Evolutionary conservation across 2,797 vertebrate genomes (phyloP).

Genomic region (Rousettus madagascariensis): DNA sequence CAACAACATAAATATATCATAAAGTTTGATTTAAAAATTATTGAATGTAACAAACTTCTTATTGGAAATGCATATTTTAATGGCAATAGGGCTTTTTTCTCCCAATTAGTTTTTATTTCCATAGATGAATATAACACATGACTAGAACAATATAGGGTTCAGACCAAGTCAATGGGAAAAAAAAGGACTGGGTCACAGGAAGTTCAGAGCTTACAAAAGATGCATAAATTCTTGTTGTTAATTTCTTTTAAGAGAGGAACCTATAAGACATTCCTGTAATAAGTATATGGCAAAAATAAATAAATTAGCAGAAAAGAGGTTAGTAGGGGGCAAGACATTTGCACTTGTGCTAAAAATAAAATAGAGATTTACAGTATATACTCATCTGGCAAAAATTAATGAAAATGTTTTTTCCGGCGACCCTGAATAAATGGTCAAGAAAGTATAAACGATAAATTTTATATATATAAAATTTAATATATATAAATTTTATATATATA

Average conservation of each 20-base stretch:
- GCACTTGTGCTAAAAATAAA: slow-evolving; percentile 9
- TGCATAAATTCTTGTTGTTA: neutral
- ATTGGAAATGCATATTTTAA: neutral
- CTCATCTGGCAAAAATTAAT: slow-evolving; percentile 10
- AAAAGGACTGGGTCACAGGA: neutral
- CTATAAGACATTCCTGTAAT: neutral
- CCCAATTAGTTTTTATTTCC: neutral
- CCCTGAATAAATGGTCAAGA: neutral
- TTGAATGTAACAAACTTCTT: neutral
- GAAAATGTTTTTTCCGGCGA: neutral
- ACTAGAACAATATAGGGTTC: neutral
- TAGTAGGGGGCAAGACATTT: neutral
- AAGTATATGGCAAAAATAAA: neutral
- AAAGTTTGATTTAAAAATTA: neutral
- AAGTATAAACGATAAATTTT: neutral
- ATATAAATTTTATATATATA: no score
- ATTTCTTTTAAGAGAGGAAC: neutral
- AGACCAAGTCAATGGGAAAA: neutral
- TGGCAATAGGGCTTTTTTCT: neutral
- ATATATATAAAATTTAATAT: no score
- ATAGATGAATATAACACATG: neutral
- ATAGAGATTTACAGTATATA: neutral
- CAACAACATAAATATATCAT: neutral
- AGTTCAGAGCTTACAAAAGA: neutral
- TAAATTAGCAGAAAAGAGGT: neutral